Evolutionary conservation across 2,888 invertebrate genomes (phyloP), one percentile per base, ranked within the genome.

Genomic region (Meteorus cinctellus): DNA sequence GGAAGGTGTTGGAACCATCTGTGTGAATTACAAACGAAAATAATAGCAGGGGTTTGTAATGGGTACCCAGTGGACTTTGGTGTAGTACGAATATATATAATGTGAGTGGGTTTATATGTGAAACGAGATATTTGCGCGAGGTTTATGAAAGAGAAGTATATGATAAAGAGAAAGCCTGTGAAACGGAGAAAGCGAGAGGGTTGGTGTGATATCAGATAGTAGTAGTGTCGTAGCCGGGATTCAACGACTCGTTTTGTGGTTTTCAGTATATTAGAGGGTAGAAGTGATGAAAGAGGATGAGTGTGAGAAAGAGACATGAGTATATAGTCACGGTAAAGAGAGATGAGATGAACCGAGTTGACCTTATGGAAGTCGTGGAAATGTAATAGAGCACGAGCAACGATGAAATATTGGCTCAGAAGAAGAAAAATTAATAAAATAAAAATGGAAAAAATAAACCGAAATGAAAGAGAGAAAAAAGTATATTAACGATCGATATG

Each of bases 341-440:
- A 19, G 27, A 19, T 4, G 8, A 31, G 41, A 31, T 19, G n/a
- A 55, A 68, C n/a, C 72, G 72, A 72, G 65, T 75, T 76, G 74
- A 80, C 82, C 84, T 80, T 77, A 79, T 80, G 77, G 82, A 85
- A 84, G 77, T 82, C 83, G 81, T 84, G 82, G 82, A 85, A 87
- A 87, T 87, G 85, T 87, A 86, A 87, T 87, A 87, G 84, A 86
- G 84, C 81, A 80, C 82, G 79, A 83, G 82, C 82, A 80, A 80
- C 81, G 83, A 85, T 87, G 85, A 85, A 83, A 86, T 84, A 87
- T 86, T 85, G 86, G 84, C 81, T 85, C 77, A 77, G 77, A 78
- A 78, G 27, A 19, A 19, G 24, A 6, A 55, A 55, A 19, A 55
- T 19, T 55, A 55, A 55, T 55, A 19, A 55, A 19, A 51, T n/a